Evolutionary conservation across 2,797 vertebrate genomes (phyloP), one percentile per base, ranked within the genome.

Genomic region (Myripristis murdjan): DNA sequence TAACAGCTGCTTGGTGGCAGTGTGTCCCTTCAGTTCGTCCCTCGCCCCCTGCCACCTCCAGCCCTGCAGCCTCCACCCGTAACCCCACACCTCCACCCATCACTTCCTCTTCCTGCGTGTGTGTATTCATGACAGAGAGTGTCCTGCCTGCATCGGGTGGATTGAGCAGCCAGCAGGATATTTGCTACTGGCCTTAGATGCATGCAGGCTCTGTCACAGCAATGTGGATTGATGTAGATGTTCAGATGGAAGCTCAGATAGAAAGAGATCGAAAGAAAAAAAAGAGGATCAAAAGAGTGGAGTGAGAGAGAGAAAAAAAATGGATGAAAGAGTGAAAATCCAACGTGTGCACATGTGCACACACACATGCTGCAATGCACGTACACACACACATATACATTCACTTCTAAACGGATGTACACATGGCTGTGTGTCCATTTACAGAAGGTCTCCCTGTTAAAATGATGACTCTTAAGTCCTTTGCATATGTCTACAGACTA

Each of bases 1-100:
- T 77, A 92, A 87, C 91, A 93, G 93, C 93, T 94, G 93, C 91
- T 86, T 81, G 80, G 86, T 92, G 91, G 86, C 84, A 82, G 70
- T 63, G 72, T 74, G 83, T 84, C 75, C 77, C 81, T 63, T 47
- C 62, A 9, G 35, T 53, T 58, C 48, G 66, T 57, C 26, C 58
- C 58, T 64, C 6, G 16, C 77, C 77, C 75, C 54, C 58, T n/a
- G 59, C 57, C 77, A 75, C 58, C 7, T 15, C 10, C 47, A 62
- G 62, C 66, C 79, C 76, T 43, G 24, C 55, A 77, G 74, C 80
- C 64, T 72, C 46, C 70, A 68, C 79, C 73, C 73, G 62, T 75
- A 75, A 70, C 70, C 71, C 64, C 73, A 65, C 60, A 76, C 70
- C 63, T 66, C 72, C 48, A 47, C 47, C 75, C 75, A 81, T 6